These are phyloP conservation scores for Malurus elegans DNA, from an alignment of 2,113 vertebrate genomes.

Conservation along the genomic window DNA sequence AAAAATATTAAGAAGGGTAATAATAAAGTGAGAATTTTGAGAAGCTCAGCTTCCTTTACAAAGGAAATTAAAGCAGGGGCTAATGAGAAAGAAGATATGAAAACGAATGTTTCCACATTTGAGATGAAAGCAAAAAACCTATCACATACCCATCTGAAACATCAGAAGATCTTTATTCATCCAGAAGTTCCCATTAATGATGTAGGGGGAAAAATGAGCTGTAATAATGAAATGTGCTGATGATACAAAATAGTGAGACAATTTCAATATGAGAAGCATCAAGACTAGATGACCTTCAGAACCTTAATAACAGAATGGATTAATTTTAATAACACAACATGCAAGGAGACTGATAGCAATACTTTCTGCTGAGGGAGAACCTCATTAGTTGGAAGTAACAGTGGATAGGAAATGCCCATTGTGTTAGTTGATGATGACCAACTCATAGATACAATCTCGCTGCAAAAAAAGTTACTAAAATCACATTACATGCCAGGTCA, in stretches of 20 bases:
- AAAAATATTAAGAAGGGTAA: slow-evolving; percentile 21
- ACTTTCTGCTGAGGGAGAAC: background rate
- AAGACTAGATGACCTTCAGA: background rate
- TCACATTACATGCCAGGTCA: background rate
- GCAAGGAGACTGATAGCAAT: background rate
- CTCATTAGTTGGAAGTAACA: background rate
- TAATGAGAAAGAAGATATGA: slow-evolving; percentile 36
- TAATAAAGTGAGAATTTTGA: slow-evolving; percentile 28
- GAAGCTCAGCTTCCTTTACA: background rate
- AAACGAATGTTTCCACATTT: background rate
- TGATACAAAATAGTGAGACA: background rate
- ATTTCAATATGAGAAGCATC: slow-evolving; percentile 13
- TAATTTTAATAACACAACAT: slow-evolving; percentile 4
- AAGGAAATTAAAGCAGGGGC: slow-evolving; percentile 25
- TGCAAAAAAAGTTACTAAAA: background rate
- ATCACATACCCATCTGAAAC: background rate
- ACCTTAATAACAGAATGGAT: slow-evolving; percentile 9
- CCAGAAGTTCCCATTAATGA: slow-evolving; percentile 6
- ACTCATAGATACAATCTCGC: background rate
- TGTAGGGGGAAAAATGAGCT: background rate
- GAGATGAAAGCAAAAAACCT: slow-evolving; percentile 13
- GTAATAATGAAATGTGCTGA: slow-evolving; percentile 26
- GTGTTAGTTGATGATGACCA: background rate
- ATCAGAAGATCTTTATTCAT: slow-evolving; percentile 33
- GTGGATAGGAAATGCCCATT: background rate